Conservation (phyloP, 2,888 invertebrate genomes). For the Exephanes ischioxanthus region DNA sequence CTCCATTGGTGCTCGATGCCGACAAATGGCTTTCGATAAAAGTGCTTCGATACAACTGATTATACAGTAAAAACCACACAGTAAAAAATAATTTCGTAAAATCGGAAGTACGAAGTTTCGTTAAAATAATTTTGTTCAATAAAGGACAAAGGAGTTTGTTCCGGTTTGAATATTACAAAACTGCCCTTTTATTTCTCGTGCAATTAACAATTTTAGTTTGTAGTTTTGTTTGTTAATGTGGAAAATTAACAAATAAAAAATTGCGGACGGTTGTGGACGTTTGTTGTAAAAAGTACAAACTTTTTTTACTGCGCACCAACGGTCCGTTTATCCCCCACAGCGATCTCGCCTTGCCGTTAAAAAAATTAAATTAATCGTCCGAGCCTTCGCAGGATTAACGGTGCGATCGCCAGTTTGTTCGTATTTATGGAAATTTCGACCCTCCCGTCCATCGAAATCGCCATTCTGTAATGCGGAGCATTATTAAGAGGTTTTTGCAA, state of each 20-base stretch:
- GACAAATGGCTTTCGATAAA: neutral
- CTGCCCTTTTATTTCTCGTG: no score
- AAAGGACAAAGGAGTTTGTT: no score
- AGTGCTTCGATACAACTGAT: neutral
- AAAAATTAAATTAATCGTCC: slow-evolving; percentile 57
- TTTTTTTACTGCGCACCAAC: neutral
- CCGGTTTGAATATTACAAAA: no score
- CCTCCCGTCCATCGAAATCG: neutral
- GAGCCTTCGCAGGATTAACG: slow-evolving; percentile 40
- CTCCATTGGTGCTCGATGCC: neutral
- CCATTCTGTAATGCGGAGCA: neutral
- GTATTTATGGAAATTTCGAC: no score
- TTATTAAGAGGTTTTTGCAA: slow-evolving; percentile 22
- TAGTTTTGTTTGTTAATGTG: no score
- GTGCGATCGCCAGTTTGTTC: neutral
- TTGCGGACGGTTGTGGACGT: no score
- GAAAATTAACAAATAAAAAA: no score
- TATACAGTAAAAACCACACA: neutral
- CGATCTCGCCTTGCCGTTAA: neutral
- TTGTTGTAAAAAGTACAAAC: no score
- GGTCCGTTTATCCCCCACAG: neutral
- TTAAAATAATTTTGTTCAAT: no score
- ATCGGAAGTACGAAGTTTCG: no score
- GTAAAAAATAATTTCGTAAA: no score
- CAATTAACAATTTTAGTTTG: no score